Conservation (phyloP, 2,797 vertebrate species). For the Vireo griseus region DNA sequence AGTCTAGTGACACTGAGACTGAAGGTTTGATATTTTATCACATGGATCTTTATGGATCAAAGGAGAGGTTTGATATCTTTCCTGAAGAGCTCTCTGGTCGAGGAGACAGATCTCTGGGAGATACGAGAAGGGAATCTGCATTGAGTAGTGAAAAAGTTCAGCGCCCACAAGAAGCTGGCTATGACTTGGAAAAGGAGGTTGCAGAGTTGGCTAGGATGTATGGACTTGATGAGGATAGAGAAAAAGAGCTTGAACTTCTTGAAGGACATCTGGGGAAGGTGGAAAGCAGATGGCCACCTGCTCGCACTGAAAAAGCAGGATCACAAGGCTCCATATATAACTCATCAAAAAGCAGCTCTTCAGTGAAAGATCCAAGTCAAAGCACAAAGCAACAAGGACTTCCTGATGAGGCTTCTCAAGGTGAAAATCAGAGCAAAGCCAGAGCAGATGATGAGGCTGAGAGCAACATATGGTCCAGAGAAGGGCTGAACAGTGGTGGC, state of each 20-base stretch:
- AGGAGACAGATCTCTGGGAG: conserved; percentile 18
- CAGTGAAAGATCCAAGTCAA: neutral
- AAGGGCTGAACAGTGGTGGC: conserved; percentile 40
- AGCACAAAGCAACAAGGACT: neutral
- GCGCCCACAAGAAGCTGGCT: neutral
- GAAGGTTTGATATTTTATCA: conserved; percentile 66
- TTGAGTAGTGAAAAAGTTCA: neutral
- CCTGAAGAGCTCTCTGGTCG: conserved; percentile 67
- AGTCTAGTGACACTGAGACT: neutral
- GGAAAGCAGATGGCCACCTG: neutral
- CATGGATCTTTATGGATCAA: conserved; percentile 82
- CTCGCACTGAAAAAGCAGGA: neutral
- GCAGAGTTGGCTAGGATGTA: conserved; percentile 66
- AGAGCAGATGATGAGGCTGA: conserved; percentile 15
- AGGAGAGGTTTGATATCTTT: conserved; percentile 77
- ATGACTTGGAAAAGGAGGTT: conserved; percentile 62
- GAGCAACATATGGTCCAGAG: conserved; percentile 22
- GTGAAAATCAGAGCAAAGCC: conserved; percentile 42
- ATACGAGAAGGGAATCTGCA: neutral
- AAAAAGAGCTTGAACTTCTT: conserved; percentile 53
- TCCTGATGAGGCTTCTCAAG: neutral
- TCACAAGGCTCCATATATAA: neutral
- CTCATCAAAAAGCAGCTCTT: neutral
- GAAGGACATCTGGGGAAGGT: neutral
- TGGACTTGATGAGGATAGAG: conserved; percentile 64